Evolutionary conservation across 2,888 invertebrate species (phyloP), one percentile per base, ranked within the genome.

Genomic region (Brenthis hecate): DNA sequence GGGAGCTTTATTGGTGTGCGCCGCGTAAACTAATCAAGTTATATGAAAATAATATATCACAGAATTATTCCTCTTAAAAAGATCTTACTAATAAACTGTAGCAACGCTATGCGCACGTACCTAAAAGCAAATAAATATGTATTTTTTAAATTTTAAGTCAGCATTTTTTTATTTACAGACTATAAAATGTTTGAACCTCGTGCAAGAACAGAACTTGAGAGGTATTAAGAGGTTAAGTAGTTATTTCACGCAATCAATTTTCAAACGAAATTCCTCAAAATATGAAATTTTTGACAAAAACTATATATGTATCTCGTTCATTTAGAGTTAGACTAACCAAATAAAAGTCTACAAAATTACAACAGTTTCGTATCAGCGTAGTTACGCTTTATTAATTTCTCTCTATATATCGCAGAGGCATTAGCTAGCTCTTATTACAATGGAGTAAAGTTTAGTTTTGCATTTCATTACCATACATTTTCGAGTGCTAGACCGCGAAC

Each of bases 401-500:
- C 55, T n/a, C 36, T 55, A 23, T 13, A 13, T 23, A 23, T 8
- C n/a, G 19, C 58, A 13, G 4, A 36, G 36, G 4, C 8, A 16
- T 13, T 28, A 2, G 11, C 14, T 60, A 32, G 32, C 43, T 36
- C 48, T 51, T 69, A 69, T 69, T 6, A 16, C 23, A 8, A 60
- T 6, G 4, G 13, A 0, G 48, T 57, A 65, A 53, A 48, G 65
- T 56, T 48, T 8, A 57, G 61, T 53, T 47, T 57, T 13, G 23
- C 16, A 13, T 23, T 6, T 47, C 1, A 43, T 13, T 5, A 48
- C n/a, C 48, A 47, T 58, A 54, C 43, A 62, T 43, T 62, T 67
- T 56, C 50, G 55, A 60, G 56, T 61, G 56, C 57, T 53, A 28
- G 60, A 51, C 69, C 73, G 36, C 70, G 69, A 69, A 72, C 73